Evolutionary conservation across 2,888 invertebrate genomes (phyloP), one percentile per base, ranked within the genome.

Genomic region (Euzetes globulus): DNA sequence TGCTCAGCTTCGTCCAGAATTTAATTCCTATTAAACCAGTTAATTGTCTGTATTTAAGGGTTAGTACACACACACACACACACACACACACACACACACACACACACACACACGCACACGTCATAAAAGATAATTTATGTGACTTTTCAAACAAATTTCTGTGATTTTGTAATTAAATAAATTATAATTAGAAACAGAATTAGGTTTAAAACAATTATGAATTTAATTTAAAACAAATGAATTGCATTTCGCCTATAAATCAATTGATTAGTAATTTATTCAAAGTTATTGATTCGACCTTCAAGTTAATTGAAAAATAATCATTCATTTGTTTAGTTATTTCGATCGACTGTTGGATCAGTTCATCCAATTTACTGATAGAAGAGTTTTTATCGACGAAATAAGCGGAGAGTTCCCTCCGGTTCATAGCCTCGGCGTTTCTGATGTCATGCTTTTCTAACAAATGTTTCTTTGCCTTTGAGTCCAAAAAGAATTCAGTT

Each of bases 401-500:
- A 63, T 63, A 63, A 63, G 29, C 13, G 33, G 27, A 6, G 17
- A 63, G 33, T n/a, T 63, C 63, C 17, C 11, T 63, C 3, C 0
- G 1, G 6, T 17, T 37, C 9, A 63, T 2, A 41, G 15, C 15
- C 1, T 68, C 33, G 3, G 37, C 37, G 22, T 68, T 41, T 2
- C 22, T 68, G 15, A 68, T 37, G 41, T 19, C 6, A 19, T 70
- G 70, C 5, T 25, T 47, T 37, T 70, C 70, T 17, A 1, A 19
- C 25, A 70, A 22, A 70, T 70, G 70, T 27, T 25, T 33, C 13
- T 15, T 41, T 15, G 70, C 70, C 1, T 47, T 70, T 22, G 41
- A 41, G 22, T 70, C 70, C 70, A 70, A 45, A 47, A 1, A 22
- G 47, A 47, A 70, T 15, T 70, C 47, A 22, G 70, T 70, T 41